Base-by-base conservation (phyloP, 1,140 invertebrate genomes). In the Lasioglossum albipes region DNA sequence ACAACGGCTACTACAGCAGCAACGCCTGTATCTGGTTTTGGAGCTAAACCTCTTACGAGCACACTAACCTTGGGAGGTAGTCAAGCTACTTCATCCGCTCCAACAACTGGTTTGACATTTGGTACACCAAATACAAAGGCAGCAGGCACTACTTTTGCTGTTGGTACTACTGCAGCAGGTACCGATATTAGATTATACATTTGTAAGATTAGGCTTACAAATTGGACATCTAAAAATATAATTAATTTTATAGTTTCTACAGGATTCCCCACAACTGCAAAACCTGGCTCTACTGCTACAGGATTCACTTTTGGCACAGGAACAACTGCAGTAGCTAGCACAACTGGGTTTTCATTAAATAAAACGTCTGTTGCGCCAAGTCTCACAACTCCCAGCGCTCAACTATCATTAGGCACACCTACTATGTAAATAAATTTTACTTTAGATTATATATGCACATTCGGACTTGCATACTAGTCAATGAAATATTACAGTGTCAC, bases 391-490 rank as follows among this genome's bases (percentile, higher is more conserved):
- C 91, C 92, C 76, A 85, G 92, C 6, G 89, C 94, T 20, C 88
- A 94, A 64, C 91, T 93, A 61, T 91, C 92, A 27, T 86, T 93
- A 16, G 90, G 89, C 41, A 86, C 93, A 1, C 81, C 91, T 41
- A 94, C 94, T 2, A 94, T 93, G 94, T 95, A 90, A 92, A 91
- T 89, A 71, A 73, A 65, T 64, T 22, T 31, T 36, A 6, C 49
- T 20, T 81, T 66, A 12, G 52, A 68, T 12, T 49, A 36, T 16
- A 65, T 78, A 22, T 13, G 9, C 10, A 52, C 59, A 82, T 36
- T 31, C 70, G 70, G 27, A 42, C 36, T 67, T 84, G 31, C 7
- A 59, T 57, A 82, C 81, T 77, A 81, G 78, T 62, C 88, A 89
- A 68, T 75, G 36, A 77, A 61, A 75, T 75, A 68, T 79, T 84